These are phyloP conservation scores for Stegophylla sp. DNA, from an alignment of 2,888 invertebrate species.

Conservation along the genomic window DNA sequence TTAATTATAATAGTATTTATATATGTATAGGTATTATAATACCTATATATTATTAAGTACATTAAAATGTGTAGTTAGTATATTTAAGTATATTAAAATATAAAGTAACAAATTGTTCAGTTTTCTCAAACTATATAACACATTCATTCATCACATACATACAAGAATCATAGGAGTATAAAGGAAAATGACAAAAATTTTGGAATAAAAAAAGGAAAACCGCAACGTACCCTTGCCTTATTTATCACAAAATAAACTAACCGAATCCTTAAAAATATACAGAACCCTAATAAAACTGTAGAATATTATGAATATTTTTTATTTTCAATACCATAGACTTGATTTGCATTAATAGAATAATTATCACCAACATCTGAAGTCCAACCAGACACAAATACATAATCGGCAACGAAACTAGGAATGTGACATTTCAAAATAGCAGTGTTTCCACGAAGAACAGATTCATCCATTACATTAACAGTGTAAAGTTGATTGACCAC, in stretches of 20 bases:
- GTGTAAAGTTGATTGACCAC: constrained; percentile 89
- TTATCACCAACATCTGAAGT: constrained; percentile 78
- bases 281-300: constrained; percentile 7
- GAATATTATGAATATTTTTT: constrained; percentile 7
- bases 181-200: constrained; percentile 18
- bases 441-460: constrained; percentile 87
- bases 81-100: neutral
- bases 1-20: neutral
- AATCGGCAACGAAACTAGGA: constrained; percentile 91
- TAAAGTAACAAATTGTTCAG: constrained; percentile 40
- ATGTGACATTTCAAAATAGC: constrained; percentile 92
- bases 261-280: constrained; percentile 18
- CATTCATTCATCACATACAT: constrained; percentile 54
- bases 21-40: neutral
- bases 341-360: constrained; percentile 63
- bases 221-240: constrained; percentile 56
- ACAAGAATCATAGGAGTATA: constrained; percentile 39
- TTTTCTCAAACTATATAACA: constrained; percentile 13
- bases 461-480: constrained; percentile 91
- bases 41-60: too few relatives aligned
- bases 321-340: constrained; percentile 57
- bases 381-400: constrained; percentile 85
- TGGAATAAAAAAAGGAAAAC: constrained; percentile 49
- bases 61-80: neutral
- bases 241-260: neutral